Evolutionary conservation across 2,888 invertebrate genomes (phyloP).

Genomic region (Cremastinae sp.): DNA sequence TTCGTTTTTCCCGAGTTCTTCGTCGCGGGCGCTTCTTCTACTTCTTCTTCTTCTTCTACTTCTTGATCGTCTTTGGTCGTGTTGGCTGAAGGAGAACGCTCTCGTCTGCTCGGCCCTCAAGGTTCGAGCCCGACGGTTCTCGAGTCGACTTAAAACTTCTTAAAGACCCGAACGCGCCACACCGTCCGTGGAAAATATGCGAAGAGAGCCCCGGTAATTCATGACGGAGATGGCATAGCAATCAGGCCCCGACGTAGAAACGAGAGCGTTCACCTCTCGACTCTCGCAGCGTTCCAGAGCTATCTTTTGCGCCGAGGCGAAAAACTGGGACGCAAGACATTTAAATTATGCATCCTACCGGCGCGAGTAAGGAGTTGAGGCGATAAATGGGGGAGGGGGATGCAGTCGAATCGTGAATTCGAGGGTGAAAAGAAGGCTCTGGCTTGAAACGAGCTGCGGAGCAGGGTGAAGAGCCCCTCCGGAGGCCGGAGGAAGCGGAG

Average conservation of each 20-base stretch:
- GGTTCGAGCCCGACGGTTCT: slow-evolving; percentile 50
- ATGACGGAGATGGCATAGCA: slow-evolving; percentile 70
- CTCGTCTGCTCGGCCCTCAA: slow-evolving; percentile 48
- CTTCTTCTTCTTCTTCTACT: slow-evolving; percentile 31
- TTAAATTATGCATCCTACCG: slow-evolving; percentile 74
- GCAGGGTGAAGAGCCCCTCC: slow-evolving; percentile 19
- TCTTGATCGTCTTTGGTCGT: slow-evolving; percentile 18
- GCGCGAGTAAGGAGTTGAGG: slow-evolving; percentile 57
- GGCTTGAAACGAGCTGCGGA: slow-evolving; percentile 20
- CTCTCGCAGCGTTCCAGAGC: slow-evolving; percentile 9
- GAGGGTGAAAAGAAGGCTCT: slow-evolving; percentile 46
- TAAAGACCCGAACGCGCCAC: slow-evolving; percentile 63
- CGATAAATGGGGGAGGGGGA: slow-evolving; percentile 43
- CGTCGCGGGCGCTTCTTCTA: slow-evolving; percentile 4
- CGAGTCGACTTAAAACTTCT: slow-evolving; percentile 65
- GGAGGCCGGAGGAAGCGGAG: slow-evolving; percentile 21
- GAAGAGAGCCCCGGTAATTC: slow-evolving; percentile 69
- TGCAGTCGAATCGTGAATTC: slow-evolving; percentile 42
- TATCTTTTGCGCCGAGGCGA: slow-evolving; percentile 40
- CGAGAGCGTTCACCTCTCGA: slow-evolving; percentile 26
- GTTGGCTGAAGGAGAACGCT: slow-evolving; percentile 26
- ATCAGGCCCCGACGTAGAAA: slow-evolving; percentile 66
- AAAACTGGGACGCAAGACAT: slow-evolving; percentile 73
- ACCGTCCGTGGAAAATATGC: slow-evolving; percentile 66
- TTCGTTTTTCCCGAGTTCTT: slow-evolving; percentile 19